Evolutionary conservation across 1,140 invertebrate genomes (phyloP), one percentile per base, ranked within the genome.

Genomic region (Drosophila nigrodunni): DNA sequence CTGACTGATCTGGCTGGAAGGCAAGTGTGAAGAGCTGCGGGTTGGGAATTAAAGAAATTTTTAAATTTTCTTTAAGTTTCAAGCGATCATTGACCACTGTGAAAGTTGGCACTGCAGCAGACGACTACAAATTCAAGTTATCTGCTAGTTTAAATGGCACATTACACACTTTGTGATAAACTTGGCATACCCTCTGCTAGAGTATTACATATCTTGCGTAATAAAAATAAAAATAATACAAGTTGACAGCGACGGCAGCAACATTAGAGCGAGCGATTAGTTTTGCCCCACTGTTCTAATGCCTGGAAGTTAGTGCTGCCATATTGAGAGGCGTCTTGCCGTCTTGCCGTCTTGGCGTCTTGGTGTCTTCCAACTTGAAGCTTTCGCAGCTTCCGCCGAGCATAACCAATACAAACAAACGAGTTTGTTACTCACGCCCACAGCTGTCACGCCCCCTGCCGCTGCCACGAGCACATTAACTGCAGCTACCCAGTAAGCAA

Each of bases 221-320:
- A 37, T 41, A 34, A 62, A 65, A 74, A 78, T 21, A 46, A 44
- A 18, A n/a, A 47, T 21, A 58, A 18, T 15, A 30, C 30, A 72
- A 85, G 65, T 73, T 74, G 68, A 69, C 10, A 50, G 41, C 41
- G 37, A 15, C 77, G 66, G 71, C 75, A 64, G 34, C 46, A 46
- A 69, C 37, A 35, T 47, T 65, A 59, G 35, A 49, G 46, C 62
- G 25, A 64, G 67, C 73, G 68, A 69, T 74, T 69, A 69, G 71
- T 60, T 30, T 69, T 60, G 50, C 49, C 47, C 25, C 60, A 37
- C 52, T 58, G 52, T 49, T 67, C 25, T 43, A 41, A 7, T 11
- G 59, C 49, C 60, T 55, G 49, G 10, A 60, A 54, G 41, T 61
- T 68, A 68, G 65, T 60, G 47, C 44, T 30, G 9, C 10, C 41